Evolutionary conservation across 2,797 vertebrate species (phyloP).

Genomic region (Urosaurus nigricauda): DNA sequence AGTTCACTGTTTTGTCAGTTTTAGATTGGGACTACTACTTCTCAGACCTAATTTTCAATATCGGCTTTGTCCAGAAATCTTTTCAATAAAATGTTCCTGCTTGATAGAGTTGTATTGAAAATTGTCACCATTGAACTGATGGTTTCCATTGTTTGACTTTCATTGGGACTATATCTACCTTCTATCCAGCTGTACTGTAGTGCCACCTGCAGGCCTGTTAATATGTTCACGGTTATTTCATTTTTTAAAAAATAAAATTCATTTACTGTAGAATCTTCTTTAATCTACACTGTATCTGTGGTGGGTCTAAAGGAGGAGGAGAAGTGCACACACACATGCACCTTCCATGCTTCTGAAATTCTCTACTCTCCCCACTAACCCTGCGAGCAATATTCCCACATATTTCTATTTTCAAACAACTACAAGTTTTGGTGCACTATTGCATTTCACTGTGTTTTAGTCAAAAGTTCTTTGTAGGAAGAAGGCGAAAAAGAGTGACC

Average conservation of each 20-base stretch:
- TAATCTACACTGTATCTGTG: constrained; percentile 79
- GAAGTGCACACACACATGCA: constrained; percentile 73
- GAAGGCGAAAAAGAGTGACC: neutral
- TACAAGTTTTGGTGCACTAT: neutral
- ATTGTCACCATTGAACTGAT: constrained; percentile 79
- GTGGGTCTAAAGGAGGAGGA: constrained; percentile 35
- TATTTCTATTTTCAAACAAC: neutral
- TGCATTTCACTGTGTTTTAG: neutral
- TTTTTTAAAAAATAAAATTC: constrained; percentile 83
- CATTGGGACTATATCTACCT: constrained; percentile 80
- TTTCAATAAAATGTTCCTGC: constrained; percentile 81
- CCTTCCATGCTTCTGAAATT: constrained; percentile 23
- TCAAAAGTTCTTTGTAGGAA: neutral
- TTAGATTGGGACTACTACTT: constrained; percentile 75
- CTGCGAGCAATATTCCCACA: neutral
- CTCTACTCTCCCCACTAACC: neutral
- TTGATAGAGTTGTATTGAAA: constrained; percentile 82
- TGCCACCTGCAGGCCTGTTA: constrained; percentile 86
- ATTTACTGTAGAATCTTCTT: constrained; percentile 84
- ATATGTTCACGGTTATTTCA: constrained; percentile 85
- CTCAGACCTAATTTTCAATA: constrained; percentile 77
- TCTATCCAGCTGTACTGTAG: constrained; percentile 84
- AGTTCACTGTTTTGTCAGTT: constrained; percentile 73
- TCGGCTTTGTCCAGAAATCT: constrained; percentile 80
- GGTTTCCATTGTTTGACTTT: constrained; percentile 78